phyloP scores from a whole-genome alignment of 2,113 vertebrate genomes.

The Pteropus alecto region DNA sequence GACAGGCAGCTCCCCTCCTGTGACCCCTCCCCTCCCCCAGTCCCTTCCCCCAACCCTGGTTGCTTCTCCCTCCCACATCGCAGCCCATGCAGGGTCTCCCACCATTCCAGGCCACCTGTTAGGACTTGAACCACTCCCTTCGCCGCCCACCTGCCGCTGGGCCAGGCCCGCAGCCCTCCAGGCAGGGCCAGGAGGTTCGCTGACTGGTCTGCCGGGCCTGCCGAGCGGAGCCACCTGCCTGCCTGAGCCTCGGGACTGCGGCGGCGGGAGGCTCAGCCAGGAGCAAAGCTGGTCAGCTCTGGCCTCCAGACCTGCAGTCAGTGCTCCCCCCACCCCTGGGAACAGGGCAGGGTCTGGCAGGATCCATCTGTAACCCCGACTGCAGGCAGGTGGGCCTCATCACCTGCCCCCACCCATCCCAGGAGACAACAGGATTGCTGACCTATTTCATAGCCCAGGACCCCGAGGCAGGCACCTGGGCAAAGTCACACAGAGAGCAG shows the following conservation, averaged over 20 bases:
- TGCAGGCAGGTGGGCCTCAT: neutral
- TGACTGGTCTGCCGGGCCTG: no score
- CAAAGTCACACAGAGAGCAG: neutral
- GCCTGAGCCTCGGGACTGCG: no score
- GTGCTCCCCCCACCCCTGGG: neutral
- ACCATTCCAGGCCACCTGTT: neutral
- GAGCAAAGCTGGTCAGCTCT: no score
- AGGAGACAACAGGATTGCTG: rapidly evolving
- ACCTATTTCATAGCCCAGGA: neutral
- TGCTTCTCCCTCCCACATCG: rapidly evolving
- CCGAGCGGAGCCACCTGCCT: no score
- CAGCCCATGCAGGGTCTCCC: rapidly evolving
- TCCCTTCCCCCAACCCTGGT: rapidly evolving
- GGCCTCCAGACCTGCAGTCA: neutral
- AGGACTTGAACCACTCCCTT: neutral
- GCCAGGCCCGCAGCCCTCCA: neutral
- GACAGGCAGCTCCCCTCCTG: neutral
- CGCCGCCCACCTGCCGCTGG: neutral
- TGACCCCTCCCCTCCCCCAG: neutral
- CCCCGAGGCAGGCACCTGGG: neutral
- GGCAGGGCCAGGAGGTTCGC: neutral
- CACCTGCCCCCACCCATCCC: rapidly evolving
- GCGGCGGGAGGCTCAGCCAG: no score
- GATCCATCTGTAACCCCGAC: rapidly evolving
- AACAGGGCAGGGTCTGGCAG: neutral